Conservation (phyloP, 2,113 vertebrate genomes). For the Cyprinodon tularosa region DNA sequence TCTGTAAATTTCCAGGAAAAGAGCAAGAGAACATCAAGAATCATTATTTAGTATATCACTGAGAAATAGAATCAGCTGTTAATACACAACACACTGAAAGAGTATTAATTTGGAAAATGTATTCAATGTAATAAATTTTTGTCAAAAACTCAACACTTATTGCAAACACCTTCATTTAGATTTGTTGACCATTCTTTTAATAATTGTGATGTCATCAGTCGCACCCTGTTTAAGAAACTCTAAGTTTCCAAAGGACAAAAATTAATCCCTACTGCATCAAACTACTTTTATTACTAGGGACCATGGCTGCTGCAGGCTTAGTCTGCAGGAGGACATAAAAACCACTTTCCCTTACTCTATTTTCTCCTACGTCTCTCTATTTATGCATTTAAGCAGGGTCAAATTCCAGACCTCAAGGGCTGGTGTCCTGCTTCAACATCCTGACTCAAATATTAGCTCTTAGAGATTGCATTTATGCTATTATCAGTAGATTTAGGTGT, state of each 20-base stretch:
- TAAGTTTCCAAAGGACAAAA: background rate
- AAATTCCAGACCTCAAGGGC: no score
- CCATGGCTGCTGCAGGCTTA: background rate
- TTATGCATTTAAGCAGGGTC: no score
- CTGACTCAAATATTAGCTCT: no score
- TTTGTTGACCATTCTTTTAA: background rate
- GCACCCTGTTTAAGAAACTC: no score
- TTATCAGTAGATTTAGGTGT: no score
- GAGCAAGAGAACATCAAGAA: background rate
- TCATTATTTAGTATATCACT: background rate
- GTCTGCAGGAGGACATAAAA: no score
- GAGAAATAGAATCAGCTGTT: background rate
- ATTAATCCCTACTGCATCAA: background rate
- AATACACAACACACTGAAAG: background rate
- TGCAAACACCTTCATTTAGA: background rate
- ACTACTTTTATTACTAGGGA: background rate
- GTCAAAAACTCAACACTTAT: background rate
- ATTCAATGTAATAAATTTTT: no score
- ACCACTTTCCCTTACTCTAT: background rate
- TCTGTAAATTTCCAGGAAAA: background rate
- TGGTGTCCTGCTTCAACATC: no score
- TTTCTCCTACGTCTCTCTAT: background rate
- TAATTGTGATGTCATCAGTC: background rate
- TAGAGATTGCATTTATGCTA: no score
- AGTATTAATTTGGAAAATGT: background rate